phyloP scores from a whole-genome alignment of 2,888 invertebrate species.

The Flexamia atlantica region DNA sequence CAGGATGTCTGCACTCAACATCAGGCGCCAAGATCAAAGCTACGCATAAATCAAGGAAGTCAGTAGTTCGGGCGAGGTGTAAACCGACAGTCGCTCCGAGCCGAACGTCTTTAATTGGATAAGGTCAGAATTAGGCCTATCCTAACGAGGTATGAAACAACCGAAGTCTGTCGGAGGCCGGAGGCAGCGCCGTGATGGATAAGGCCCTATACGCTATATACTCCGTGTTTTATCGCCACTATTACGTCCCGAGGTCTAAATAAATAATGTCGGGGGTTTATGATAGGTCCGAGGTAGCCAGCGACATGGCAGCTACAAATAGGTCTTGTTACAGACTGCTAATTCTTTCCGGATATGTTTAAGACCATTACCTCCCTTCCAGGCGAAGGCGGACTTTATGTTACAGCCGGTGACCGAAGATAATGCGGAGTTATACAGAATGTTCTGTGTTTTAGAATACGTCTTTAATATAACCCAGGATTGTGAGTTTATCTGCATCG shows the following conservation, averaged over 20 bases:
- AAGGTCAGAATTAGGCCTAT: conserved; percentile 49
- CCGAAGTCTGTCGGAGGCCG: conserved; percentile 43
- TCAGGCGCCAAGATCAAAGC: background rate
- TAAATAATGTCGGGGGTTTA: conserved; percentile 12
- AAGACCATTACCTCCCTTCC: conserved; percentile 6
- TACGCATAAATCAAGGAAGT: background rate
- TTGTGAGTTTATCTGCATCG: too few species aligned
- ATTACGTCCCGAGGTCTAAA: background rate
- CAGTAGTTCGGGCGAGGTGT: conserved; percentile 36
- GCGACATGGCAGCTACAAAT: background rate
- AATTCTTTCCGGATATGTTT: background rate
- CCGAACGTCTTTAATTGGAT: conserved; percentile 49
- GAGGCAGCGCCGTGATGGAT: conserved; percentile 6
- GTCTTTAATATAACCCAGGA: too few species aligned
- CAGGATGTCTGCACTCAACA: too few species aligned
- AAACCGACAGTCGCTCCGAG: background rate
- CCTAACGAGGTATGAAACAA: conserved; percentile 53
- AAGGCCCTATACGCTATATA: background rate
- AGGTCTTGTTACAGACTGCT: background rate
- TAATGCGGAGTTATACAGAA: background rate
- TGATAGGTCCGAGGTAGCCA: background rate
- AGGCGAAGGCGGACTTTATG: background rate
- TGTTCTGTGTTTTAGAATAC: background rate
- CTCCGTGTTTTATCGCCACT: background rate
- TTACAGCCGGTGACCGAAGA: background rate